A percentile compares a stretch with the other conserved stretches of the same genome.
These are phyloP conservation scores for Pangasius djambal DNA, from an alignment of 2,797 vertebrate species.

Conservation along the genomic window DNA sequence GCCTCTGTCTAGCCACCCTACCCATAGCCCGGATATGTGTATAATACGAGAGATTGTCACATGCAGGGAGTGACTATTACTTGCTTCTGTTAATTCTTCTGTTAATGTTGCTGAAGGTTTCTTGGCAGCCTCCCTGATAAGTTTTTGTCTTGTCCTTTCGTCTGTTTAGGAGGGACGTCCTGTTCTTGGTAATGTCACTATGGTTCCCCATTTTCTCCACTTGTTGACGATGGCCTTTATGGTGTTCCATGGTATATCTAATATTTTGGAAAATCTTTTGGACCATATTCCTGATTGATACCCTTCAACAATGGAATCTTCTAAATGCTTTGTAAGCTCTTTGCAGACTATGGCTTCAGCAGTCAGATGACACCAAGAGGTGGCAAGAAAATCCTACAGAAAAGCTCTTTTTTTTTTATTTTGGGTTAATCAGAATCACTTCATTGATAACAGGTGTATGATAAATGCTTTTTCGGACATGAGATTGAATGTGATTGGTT, in stretches of 20 bases:
- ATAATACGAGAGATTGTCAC: neutral
- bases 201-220: neutral
- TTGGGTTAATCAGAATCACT: neutral
- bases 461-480: neutral
- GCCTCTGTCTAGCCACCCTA: neutral
- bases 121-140: neutral
- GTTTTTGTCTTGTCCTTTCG: neutral
- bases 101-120: neutral
- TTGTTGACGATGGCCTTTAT: neutral
- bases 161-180: neutral
- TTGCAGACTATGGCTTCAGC: too few species aligned
- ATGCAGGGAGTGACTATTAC: neutral
- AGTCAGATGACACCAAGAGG: neutral
- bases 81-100: neutral
- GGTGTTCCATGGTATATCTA: neutral
- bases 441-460: neutral
- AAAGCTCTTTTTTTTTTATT: neutral
- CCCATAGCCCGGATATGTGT: neutral
- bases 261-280: neutral
- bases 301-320: neutral
- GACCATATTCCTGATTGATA: neutral
- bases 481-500: neutral
- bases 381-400: neutral
- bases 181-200: neutral
- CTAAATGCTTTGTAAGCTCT: neutral